Conservation (phyloP, 2,888 invertebrate species). For the Drosophila mettleri region DNA sequence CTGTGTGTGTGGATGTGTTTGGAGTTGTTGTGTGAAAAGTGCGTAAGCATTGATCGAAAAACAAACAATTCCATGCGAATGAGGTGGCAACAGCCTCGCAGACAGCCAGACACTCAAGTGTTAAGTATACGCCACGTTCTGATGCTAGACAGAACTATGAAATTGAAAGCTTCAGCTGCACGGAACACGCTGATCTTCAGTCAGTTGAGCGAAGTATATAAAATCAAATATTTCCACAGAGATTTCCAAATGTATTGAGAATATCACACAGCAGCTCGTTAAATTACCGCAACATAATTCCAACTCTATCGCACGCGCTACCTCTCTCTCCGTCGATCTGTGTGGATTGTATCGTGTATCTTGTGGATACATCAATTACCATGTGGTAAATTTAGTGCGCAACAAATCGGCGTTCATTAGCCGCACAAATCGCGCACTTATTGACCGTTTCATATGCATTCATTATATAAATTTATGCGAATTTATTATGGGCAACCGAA, state of each 20-base stretch:
- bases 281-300: slow-evolving; percentile 42
- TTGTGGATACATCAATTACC: slow-evolving; percentile 60
- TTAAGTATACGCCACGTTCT: slow-evolving; percentile 44
- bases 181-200: slow-evolving; percentile 21
- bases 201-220: slow-evolving; percentile 68
- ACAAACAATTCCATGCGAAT: slow-evolving; percentile 71
- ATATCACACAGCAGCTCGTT: slow-evolving; percentile 66
- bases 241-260: slow-evolving; percentile 49
- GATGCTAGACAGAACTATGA: slow-evolving; percentile 64
- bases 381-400: slow-evolving; percentile 59
- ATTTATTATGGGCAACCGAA: slow-evolving; percentile 59
- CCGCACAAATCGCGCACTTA: slow-evolving; percentile 69
- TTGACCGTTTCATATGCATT: slow-evolving; percentile 58
- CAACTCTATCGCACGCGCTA: neutral
- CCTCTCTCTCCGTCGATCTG: neutral
- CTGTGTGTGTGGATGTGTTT: slow-evolving; percentile 15
- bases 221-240: slow-evolving; percentile 76
- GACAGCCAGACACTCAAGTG: slow-evolving; percentile 38
- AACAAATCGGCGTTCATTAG: slow-evolving; percentile 72
- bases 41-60: slow-evolving; percentile 65
- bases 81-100: slow-evolving; percentile 62
- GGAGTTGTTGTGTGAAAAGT: slow-evolving; percentile 66
- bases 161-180: neutral
- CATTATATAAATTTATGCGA: slow-evolving; percentile 59
- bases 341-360: slow-evolving; percentile 14